Conservation (phyloP, 1,140 invertebrate species). For the Neodiprion pinetum region DNA sequence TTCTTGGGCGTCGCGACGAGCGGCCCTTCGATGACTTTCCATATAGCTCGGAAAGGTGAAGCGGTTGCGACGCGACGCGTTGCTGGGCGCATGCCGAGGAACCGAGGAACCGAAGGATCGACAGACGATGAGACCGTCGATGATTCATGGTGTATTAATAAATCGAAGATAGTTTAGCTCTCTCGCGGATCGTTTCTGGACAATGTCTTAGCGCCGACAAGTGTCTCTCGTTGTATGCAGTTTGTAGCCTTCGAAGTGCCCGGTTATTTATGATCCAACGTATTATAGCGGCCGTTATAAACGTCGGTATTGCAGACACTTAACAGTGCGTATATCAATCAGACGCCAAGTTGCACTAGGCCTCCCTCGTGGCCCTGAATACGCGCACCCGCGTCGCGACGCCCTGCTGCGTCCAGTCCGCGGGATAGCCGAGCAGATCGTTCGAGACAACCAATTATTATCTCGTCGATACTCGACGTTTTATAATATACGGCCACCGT, state of each 20-base stretch:
- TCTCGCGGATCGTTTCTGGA: background rate
- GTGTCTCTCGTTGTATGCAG: conserved; percentile 12
- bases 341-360: conserved; percentile 50
- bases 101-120: too few species aligned
- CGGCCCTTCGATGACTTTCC: too few species aligned
- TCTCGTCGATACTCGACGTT: conserved; percentile 15
- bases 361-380: conserved; percentile 23
- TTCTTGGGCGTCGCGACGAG: background rate
- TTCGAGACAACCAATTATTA: conserved; percentile 42
- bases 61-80: too few species aligned
- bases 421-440: conserved; percentile 31
- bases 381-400: conserved; percentile 29
- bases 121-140: too few species aligned
- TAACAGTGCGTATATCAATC: conserved; percentile 64
- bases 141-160: too few species aligned
- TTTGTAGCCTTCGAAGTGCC: conserved; percentile 40
- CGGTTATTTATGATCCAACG: conserved; percentile 59
- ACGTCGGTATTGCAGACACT: conserved; percentile 62
- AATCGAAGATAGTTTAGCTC: too few species aligned
- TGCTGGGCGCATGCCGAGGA: too few species aligned
- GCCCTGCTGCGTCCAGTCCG: conserved; percentile 33
- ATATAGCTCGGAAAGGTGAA: too few species aligned
- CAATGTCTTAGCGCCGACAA: background rate
- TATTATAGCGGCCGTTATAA: conserved; percentile 60
- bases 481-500: background rate